Evolutionary conservation across 2,113 vertebrate species (phyloP), one percentile per base, ranked within the genome.

Genomic region (Spea bombifrons): DNA sequence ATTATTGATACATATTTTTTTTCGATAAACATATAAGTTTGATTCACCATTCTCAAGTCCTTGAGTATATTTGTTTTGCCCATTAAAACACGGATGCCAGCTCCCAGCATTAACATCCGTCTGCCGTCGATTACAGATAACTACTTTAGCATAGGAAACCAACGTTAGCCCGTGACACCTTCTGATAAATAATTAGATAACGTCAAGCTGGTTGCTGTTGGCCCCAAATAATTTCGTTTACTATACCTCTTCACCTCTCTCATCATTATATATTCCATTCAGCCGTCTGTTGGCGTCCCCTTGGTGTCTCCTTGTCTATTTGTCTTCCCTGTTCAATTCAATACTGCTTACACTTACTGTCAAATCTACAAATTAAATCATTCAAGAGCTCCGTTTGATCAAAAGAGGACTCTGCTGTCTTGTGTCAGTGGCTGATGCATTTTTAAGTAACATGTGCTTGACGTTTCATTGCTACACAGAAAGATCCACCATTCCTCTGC

Each of bases 281-380:
- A 80, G 64, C 78, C 64, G 44, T 73, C 78, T 57, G 50, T 57
- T 16, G 7, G 71, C 13, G 59, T 80, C 78, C 71, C 78, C 78
- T 80, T 80, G 71, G 71, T 74, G 71, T 80, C 78, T 80, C 78
- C 78, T 80, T 80, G 71, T 73, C 78, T 80, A 80, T 80, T 80
- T 80, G 78, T 74, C 78, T 80, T 80, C 78, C 63, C 78, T 57
- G 69, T 80, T 80, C 78, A 80, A 80, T 80, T 80, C 78, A 80
- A 80, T 80, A 74, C 76, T 53, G 76, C 76, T 78, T 78, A 78
- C 76, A 78, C 71, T 80, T 74, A 80, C 78, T 80, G 78, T 80
- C 78, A 80, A 80, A 80, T 80, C 78, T 80, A 80, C 78, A 80
- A 80, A 80, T 80, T 80, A 80, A 80, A 80, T 80, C 78, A 80